Base-by-base conservation (phyloP, 1,140 invertebrate species). In the Bathynomus jamesi region DNA sequence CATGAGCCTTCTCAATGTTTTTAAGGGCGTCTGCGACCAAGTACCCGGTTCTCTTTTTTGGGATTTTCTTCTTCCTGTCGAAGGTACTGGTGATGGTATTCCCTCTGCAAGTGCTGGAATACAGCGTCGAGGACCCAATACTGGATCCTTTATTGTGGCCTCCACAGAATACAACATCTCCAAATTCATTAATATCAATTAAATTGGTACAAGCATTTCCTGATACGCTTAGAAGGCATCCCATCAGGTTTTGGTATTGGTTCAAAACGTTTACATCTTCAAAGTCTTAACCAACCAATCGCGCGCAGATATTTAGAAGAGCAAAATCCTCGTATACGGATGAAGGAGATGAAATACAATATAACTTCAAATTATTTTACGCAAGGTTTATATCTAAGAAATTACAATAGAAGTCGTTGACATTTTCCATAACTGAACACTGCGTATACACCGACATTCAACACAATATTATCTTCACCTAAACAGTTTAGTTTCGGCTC, bases 121-220 rank as follows among this genome's bases (percentile, higher is more conserved):
- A 73, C 30, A 74, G 65, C 17, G 72, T 64, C 17, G 72, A 69
- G 60, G 53, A 53, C 7, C 68, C 32, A 25, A n/a, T 40, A 28
- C 24, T 61, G 27, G 46, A 65, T 3, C 67, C 40, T 61, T 30
- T 28, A 3, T 28, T 32, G 53, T 28, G 67, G 67, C 67, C 46
- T 66, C 13, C 68, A 28, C 27, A 60, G 46, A 17, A 70, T 30
- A 31, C 30, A 28, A 74, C 27, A 30, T 24, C 72, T 11, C 72
- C 68, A 8, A 73, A 67, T 17, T 62, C 67, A n/a, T 67, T 68
- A 65, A 69, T 61, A 30, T 74, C 68, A 25, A 74, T 63, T 27
- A 69, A 63, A 40, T 74, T 74, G 67, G 70, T 68, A 68, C 72
- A 74, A 27, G 72, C 70, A 53, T 74, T 74, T 60, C 72, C 70